These are phyloP conservation scores for Cryptoblepharus egeriae DNA, from an alignment of 2,797 vertebrate genomes.

Conservation along the genomic window DNA sequence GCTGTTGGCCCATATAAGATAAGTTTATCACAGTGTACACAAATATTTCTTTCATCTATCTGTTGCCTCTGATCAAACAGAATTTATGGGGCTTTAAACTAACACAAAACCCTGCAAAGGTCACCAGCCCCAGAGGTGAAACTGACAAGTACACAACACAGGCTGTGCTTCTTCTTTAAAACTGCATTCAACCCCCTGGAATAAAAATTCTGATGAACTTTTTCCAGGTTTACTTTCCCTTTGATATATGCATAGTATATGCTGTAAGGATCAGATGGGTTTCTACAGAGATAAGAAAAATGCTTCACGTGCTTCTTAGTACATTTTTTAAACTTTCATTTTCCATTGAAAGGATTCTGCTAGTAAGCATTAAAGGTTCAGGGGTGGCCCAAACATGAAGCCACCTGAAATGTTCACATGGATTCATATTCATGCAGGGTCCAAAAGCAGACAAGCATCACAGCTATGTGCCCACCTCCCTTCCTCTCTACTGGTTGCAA, in stretches of 20 bases:
- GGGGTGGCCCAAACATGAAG: too few species aligned
- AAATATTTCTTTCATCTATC: background rate
- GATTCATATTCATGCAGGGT: too few species aligned
- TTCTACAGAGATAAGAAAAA: background rate
- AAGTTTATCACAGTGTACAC: background rate
- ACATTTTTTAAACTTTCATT: background rate
- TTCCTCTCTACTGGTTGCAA: too few species aligned
- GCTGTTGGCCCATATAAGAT: background rate
- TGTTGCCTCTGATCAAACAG: background rate
- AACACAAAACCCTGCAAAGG: background rate
- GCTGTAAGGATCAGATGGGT: background rate
- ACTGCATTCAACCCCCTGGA: background rate
- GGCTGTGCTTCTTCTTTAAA: background rate
- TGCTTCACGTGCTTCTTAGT: background rate
- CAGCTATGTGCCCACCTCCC: too few species aligned
- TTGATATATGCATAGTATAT: background rate
- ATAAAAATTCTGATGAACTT: background rate
- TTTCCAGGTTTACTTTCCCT: background rate
- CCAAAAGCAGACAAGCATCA: too few species aligned
- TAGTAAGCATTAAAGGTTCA: background rate
- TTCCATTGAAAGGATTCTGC: background rate
- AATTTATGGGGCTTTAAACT: background rate
- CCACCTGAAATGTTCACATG: too few species aligned
- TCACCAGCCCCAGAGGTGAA: background rate
- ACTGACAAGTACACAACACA: background rate